A percentile compares a stretch with the other conserved stretches of the same genome.
Conservation (phyloP, 2,113 vertebrate species). For the Maccullochella peelii region DNA sequence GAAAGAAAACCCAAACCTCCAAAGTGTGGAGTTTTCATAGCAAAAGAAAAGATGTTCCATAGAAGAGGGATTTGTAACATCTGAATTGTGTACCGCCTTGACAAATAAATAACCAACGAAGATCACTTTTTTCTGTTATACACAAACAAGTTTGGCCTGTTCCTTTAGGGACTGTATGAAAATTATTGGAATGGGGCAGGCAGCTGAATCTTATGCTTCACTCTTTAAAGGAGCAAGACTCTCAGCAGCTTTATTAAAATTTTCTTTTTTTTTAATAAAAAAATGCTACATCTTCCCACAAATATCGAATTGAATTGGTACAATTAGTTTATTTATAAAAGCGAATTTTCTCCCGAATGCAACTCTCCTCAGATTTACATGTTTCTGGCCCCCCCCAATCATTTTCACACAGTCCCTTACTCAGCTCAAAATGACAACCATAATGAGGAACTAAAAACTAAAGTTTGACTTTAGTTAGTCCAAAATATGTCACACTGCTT, state of each 20-base stretch:
- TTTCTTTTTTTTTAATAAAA: no score
- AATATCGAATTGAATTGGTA: not conserved
- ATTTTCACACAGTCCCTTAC: not conserved
- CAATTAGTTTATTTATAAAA: not conserved
- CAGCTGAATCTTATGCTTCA: not conserved
- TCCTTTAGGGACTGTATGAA: not conserved
- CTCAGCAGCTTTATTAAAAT: not conserved
- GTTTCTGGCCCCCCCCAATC: not conserved
- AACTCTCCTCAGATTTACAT: not conserved
- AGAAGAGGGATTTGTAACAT: not conserved
- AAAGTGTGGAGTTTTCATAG: not conserved
- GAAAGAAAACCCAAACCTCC: not conserved
- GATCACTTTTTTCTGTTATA: not conserved
- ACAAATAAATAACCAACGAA: not conserved
- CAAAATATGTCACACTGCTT: conserved; percentile 16
- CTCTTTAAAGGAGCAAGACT: not conserved
- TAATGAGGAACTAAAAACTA: not conserved
- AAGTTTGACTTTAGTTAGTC: not conserved
- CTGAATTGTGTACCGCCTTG: not conserved
- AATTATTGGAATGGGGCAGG: not conserved
- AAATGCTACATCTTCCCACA: not conserved
- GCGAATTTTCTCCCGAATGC: not conserved
- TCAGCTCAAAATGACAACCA: not conserved
- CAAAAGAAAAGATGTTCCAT: not conserved
- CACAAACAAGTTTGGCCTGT: not conserved